These are phyloP conservation scores for Ophonus ardosiacus DNA, from an alignment of 2,888 invertebrate species.

Conservation along the genomic window DNA sequence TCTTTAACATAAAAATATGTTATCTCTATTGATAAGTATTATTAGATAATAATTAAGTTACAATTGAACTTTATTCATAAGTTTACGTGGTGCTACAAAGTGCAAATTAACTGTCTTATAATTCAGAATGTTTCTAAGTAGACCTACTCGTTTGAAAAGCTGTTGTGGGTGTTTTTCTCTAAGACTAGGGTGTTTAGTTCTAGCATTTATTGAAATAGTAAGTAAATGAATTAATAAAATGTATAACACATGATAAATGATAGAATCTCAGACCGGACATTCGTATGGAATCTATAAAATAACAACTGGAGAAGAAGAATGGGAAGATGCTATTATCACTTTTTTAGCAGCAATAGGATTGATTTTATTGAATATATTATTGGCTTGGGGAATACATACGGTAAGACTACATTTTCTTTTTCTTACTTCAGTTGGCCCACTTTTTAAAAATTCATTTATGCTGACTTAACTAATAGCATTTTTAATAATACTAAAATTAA, in stretches of 20 bases:
- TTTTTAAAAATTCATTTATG: too few relatives aligned
- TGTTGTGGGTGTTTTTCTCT: slow-evolving; percentile 68
- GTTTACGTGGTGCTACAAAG: background rate
- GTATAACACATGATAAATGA: background rate
- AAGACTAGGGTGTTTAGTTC: slow-evolving; percentile 68
- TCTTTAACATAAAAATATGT: too few relatives aligned
- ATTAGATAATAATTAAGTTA: too few relatives aligned
- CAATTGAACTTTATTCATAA: background rate
- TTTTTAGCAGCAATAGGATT: background rate
- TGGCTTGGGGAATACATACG: slow-evolving; percentile 38
- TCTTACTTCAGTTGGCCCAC: too few relatives aligned
- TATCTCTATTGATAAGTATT: too few relatives aligned
- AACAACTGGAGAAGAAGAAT: slow-evolving; percentile 27
- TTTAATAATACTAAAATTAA: too few relatives aligned
- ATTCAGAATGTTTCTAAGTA: slow-evolving; percentile 33
- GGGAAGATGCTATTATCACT: slow-evolving; percentile 9
- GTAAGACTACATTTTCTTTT: background rate
- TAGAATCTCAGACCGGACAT: slow-evolving; percentile 34
- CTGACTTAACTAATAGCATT: too few relatives aligned
- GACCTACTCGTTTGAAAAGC: background rate
- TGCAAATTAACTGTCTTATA: background rate
- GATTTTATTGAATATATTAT: slow-evolving; percentile 21
- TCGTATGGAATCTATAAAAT: slow-evolving; percentile 32
- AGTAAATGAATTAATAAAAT: slow-evolving; percentile 62
- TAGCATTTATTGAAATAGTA: slow-evolving; percentile 69